Conservation (phyloP, 2,797 vertebrate species). For the Melanotaenia boesemani region DNA sequence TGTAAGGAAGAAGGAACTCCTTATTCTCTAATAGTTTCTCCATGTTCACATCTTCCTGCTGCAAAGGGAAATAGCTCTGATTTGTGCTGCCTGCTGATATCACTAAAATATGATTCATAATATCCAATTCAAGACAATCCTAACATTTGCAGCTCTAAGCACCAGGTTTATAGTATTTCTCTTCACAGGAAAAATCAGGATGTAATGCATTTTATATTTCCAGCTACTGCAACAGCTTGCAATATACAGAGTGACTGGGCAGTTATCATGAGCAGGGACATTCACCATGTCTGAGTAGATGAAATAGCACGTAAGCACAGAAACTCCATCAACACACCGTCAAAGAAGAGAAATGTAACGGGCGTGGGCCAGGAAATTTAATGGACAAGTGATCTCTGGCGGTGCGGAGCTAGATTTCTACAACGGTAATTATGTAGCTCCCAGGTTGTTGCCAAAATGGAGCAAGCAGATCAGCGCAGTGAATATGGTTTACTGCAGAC, state of each 20-base stretch:
- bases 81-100: conserved; percentile 10
- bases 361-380: conserved; percentile 17
- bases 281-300: conserved; percentile 24
- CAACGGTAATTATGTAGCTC: conserved; percentile 21
- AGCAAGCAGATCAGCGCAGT: conserved; percentile 22
- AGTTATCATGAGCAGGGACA: conserved; percentile 42
- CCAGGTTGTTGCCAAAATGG: conserved; percentile 34
- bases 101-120: conserved; percentile 23
- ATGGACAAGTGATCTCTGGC: conserved; percentile 24
- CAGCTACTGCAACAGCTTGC: conserved; percentile 70
- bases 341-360: conserved; percentile 21
- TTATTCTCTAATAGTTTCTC: not conserved
- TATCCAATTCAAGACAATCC: conserved; percentile 27
- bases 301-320: conserved; percentile 16
- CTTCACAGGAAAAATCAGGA: conserved; percentile 8
- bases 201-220: conserved; percentile 55
- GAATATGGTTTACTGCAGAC: conserved; percentile 43
- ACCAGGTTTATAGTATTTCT: conserved; percentile 25
- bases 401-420: conserved; percentile 8
- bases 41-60: not conserved
- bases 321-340: conserved; percentile 31
- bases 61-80: not conserved
- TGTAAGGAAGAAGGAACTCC: not conserved
- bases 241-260: conserved; percentile 50
- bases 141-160: conserved; percentile 34